phyloP scores from a whole-genome alignment of 2,888 invertebrate genomes.

The Nesidiocoris tenuis region DNA sequence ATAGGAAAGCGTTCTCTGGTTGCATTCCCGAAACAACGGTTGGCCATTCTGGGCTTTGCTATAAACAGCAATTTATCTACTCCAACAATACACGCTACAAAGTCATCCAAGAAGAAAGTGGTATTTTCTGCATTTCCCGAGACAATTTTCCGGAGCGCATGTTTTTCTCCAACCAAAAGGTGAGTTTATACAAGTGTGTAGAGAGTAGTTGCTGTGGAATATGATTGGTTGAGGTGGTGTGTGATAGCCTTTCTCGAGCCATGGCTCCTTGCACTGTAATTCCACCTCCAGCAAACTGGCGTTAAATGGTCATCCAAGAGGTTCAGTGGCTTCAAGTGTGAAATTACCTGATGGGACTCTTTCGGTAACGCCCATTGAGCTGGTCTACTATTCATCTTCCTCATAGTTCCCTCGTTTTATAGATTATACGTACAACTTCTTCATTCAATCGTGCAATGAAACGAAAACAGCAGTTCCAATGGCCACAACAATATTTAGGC shows the following conservation, averaged over 20 bases:
- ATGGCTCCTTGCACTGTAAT: too few relatives aligned
- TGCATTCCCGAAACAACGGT: slow-evolving; percentile 56
- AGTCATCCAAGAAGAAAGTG: slow-evolving; percentile 48
- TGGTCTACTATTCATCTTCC: not conserved
- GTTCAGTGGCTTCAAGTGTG: not conserved
- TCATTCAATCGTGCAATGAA: slow-evolving; percentile 44
- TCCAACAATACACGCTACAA: slow-evolving; percentile 57
- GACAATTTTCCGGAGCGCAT: slow-evolving; percentile 60
- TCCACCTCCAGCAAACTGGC: too few relatives aligned
- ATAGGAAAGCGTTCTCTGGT: slow-evolving; percentile 62
- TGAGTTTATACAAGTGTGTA: too few relatives aligned
- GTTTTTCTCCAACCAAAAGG: slow-evolving; percentile 49
- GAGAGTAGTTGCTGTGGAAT: too few relatives aligned
- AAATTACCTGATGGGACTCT: not conserved
- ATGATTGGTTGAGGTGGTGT: not conserved
- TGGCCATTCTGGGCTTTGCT: slow-evolving; percentile 57
- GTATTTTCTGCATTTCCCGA: slow-evolving; percentile 62
- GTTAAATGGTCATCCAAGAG: slow-evolving; percentile 5
- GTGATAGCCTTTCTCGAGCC: too few relatives aligned
- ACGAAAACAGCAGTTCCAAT: slow-evolving; percentile 43
- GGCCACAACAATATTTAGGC: slow-evolving; percentile 16
- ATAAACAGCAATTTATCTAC: slow-evolving; percentile 59
- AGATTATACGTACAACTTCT: too few relatives aligned
- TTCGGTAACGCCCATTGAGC: too few relatives aligned
- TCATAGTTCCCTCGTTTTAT: not conserved